phyloP scores from a whole-genome alignment of 2,888 invertebrate genomes.

The Petrolisthes manimaculis region DNA sequence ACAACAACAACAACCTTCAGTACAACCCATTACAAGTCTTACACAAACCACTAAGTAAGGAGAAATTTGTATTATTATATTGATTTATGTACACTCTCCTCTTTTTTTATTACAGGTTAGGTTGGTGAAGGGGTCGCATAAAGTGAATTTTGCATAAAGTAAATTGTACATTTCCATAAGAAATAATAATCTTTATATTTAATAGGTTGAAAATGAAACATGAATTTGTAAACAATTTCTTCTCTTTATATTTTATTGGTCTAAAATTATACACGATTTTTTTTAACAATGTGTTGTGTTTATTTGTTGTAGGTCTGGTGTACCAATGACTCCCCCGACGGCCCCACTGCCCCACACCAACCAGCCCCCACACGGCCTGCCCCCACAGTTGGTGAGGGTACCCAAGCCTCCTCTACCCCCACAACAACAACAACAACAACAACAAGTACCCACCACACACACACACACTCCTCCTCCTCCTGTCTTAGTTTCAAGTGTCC shows the following conservation, averaged over 20 bases:
- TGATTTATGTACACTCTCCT: too few species aligned
- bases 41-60: slow-evolving; percentile 61
- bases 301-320: slow-evolving; percentile 36
- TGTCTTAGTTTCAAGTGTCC: slow-evolving; percentile 33
- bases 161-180: too few species aligned
- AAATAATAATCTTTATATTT: too few species aligned
- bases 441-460: slow-evolving; percentile 12
- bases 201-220: too few species aligned
- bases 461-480: slow-evolving; percentile 51
- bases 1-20: slow-evolving; percentile 38
- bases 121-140: too few species aligned
- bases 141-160: too few species aligned
- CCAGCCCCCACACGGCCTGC: slow-evolving; percentile 50
- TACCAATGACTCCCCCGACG: slow-evolving; percentile 55
- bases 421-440: not conserved
- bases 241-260: too few species aligned
- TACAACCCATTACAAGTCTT: slow-evolving; percentile 54
- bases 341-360: slow-evolving; percentile 48
- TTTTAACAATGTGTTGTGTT: not conserved
- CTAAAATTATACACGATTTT: too few species aligned
- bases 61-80: too few species aligned
- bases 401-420: slow-evolving; percentile 27
- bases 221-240: too few species aligned
- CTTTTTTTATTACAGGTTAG: too few species aligned
- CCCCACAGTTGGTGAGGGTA: slow-evolving; percentile 45